These are phyloP conservation scores for Sphyrna mokarran DNA, from an alignment of 2,113 vertebrate species.

Conservation along the genomic window DNA sequence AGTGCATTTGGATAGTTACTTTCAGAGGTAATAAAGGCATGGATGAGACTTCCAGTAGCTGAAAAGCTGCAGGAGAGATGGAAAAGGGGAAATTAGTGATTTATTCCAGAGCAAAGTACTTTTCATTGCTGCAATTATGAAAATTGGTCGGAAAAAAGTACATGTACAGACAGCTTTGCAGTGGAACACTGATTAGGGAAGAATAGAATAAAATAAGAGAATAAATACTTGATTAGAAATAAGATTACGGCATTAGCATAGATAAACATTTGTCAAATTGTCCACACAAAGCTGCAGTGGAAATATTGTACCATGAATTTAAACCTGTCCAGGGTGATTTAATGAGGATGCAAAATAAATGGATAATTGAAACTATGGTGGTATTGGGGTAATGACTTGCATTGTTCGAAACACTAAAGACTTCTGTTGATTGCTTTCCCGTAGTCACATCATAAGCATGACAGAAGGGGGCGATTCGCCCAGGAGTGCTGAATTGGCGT, in stretches of 20 bases:
- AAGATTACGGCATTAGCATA: not conserved
- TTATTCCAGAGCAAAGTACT: not conserved
- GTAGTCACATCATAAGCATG: not conserved
- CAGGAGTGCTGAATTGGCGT: no score
- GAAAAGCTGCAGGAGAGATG: not conserved
- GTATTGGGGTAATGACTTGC: not conserved
- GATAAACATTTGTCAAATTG: not conserved
- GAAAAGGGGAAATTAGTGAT: not conserved
- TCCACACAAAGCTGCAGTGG: not conserved
- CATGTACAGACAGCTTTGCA: not conserved
- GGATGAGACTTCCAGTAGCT: not conserved
- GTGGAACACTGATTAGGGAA: not conserved
- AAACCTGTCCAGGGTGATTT: not conserved
- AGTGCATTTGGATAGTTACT: no score
- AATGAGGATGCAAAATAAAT: not conserved
- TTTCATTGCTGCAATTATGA: not conserved
- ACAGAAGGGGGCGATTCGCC: not conserved
- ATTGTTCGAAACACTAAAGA: not conserved
- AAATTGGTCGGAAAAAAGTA: not conserved
- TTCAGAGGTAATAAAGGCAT: not conserved
- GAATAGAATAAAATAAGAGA: not conserved
- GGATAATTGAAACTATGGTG: not conserved
- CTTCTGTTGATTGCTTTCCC: not conserved
- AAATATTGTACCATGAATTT: not conserved
- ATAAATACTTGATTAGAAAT: not conserved